Evolutionary conservation across 1,140 invertebrate species (phyloP), one percentile per base, ranked within the genome.

Genomic region (Venustaconcha ellipsiformis): DNA sequence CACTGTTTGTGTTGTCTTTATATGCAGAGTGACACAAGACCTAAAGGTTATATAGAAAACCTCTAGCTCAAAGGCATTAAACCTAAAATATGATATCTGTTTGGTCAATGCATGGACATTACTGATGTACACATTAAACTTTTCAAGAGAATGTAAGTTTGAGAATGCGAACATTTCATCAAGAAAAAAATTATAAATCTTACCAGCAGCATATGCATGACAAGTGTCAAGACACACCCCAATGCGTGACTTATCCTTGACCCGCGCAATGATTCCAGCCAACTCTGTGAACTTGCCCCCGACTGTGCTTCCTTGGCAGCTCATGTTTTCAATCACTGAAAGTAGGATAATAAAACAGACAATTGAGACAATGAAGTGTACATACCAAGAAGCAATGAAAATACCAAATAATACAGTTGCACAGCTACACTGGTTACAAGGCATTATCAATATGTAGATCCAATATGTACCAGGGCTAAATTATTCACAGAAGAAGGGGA

Each of bases 151-250:
- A 8, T 37, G 1, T 4, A 2, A 37, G 3, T 37, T 37, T 37
- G 37, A 37, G 37, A 4, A 37, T 37, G 37, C 1, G 37, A 37
- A 37, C 2, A 2, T 37, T 37, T 4, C 37, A 37, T 1, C 37
- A 37, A 37, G 37, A 37, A 37, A 1, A 37, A 37, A 37, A 37
- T 37, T 6, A 37, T 37, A 37, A 37, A 37, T 37, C 37, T 37
- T 82, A 92, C 91, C 91, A 72, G 92, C 92, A 78, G 92, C 92
- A 86, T 91, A 92, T 26, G 91, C 91, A 84, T 92, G 92, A 82
- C 92, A 92, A 0, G 92, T 92, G 79, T 92, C 92, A 20, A 92
- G 72, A 80, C 92, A 92, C 23, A 92, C 89, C 18, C 92, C 92
- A 67, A 92, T 82, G 60, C 92, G 79, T 6, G 86, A 80, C 72